Conservation (phyloP, 2,797 vertebrate species). For the Acanthurus leucopareius region DNA sequence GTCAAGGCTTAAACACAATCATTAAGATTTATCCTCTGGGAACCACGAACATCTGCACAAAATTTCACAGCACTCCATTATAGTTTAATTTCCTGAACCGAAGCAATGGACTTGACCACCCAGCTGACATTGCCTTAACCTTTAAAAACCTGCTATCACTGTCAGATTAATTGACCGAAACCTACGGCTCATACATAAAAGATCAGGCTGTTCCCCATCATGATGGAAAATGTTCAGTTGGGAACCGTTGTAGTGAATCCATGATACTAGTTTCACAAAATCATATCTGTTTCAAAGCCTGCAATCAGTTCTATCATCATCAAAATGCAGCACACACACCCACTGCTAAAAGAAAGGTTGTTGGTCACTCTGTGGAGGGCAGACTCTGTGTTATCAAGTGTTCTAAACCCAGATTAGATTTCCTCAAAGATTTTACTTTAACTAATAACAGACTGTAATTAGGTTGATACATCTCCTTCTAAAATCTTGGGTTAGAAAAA, state of each 20-base stretch:
- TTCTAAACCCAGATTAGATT: conserved; percentile 50
- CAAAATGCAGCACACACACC: conserved; percentile 51
- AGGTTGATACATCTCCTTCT: conserved; percentile 31
- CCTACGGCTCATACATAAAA: not conserved
- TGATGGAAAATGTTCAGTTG: not conserved
- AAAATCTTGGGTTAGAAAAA: conserved; percentile 27
- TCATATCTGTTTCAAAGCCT: conserved; percentile 6
- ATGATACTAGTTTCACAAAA: conserved; percentile 25
- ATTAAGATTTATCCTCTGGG: not conserved
- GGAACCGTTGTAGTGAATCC: not conserved
- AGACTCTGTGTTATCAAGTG: conserved; percentile 30
- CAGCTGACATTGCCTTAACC: not conserved
- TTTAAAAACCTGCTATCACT: not conserved
- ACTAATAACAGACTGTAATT: conserved; percentile 60
- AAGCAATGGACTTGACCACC: not conserved
- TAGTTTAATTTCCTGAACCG: not conserved
- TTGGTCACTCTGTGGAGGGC: conserved; percentile 42
- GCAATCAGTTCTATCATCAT: conserved; percentile 24
- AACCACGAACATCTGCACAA: not conserved
- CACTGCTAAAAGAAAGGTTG: conserved; percentile 44
- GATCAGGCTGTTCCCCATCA: conserved; percentile 3
- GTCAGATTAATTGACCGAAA: conserved; percentile 3
- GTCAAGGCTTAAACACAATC: not conserved
- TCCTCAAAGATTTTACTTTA: conserved; percentile 51
- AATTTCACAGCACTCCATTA: not conserved